Conservation (phyloP, 2,113 vertebrate genomes). For the Microtus pennsylvanicus region DNA sequence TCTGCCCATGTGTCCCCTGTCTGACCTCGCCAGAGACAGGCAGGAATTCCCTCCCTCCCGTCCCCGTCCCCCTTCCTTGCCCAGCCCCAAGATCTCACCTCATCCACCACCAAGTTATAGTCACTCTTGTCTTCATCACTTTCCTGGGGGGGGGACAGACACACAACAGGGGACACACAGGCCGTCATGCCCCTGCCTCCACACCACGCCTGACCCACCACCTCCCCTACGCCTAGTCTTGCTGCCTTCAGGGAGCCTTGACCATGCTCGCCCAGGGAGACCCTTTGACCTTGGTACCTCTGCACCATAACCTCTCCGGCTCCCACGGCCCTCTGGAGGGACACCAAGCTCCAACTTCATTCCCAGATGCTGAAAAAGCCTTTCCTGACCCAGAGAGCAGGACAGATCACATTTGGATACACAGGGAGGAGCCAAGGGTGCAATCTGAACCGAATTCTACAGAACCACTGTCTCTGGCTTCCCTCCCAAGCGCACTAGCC, state of each 20-base stretch:
- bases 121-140: constrained; percentile 87
- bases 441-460: background rate
- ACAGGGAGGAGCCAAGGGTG: background rate
- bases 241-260: background rate
- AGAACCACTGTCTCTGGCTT: background rate
- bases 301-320: background rate
- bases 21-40: background rate
- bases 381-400: background rate
- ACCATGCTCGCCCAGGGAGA: background rate
- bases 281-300: background rate
- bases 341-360: too few relatives aligned
- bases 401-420: background rate
- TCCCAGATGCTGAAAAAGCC: background rate
- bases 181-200: background rate
- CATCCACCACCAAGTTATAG: constrained; percentile 88
- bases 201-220: background rate
- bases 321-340: background rate
- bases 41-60: background rate
- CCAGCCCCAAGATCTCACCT: constrained; percentile 78
- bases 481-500: too few relatives aligned
- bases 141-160: constrained; percentile 80
- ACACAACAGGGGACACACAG: background rate
- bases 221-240: background rate
- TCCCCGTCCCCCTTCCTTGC: too few relatives aligned
- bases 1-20: background rate